Conservation (phyloP, 2,797 vertebrate genomes). For the Poecilia gillii region DNA sequence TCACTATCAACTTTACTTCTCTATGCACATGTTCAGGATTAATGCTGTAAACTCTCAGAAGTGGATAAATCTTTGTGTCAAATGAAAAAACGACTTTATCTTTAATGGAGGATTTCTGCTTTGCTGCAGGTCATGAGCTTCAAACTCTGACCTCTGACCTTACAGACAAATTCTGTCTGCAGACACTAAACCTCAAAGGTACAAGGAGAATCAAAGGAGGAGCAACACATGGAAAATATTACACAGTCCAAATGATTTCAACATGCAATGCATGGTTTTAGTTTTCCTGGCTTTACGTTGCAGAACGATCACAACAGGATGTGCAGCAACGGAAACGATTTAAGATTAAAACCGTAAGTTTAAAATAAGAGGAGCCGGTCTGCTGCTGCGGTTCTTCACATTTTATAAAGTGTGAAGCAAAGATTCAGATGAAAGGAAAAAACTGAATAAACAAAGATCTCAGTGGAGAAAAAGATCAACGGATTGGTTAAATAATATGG, state of each 20-base stretch:
- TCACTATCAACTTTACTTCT: slow-evolving; percentile 5
- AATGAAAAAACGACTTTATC: not conserved
- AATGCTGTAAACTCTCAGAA: slow-evolving; percentile 4
- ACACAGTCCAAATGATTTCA: slow-evolving; percentile 53
- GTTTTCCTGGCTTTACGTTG: slow-evolving; percentile 18
- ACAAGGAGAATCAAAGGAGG: slow-evolving; percentile 41
- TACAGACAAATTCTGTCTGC: slow-evolving; percentile 46
- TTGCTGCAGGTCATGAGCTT: slow-evolving; percentile 5
- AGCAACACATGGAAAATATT: slow-evolving; percentile 34
- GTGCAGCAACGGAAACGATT: not conserved
- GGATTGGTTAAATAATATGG: not conserved
- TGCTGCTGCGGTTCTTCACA: not conserved
- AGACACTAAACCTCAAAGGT: slow-evolving; percentile 60
- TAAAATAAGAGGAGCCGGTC: not conserved
- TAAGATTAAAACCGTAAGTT: not conserved
- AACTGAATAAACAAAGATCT: no score
- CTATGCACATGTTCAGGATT: slow-evolving; percentile 5
- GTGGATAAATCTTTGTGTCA: not conserved
- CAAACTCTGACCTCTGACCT: slow-evolving; percentile 38
- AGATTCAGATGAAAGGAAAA: not conserved
- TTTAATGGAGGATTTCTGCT: not conserved
- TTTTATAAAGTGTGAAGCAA: not conserved
- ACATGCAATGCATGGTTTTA: not conserved
- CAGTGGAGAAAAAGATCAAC: not conserved
- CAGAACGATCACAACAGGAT: not conserved